These are phyloP conservation scores for Ciona savignyi DNA, from an alignment of 23 tunicate genomes.

Conservation along the genomic window DNA sequence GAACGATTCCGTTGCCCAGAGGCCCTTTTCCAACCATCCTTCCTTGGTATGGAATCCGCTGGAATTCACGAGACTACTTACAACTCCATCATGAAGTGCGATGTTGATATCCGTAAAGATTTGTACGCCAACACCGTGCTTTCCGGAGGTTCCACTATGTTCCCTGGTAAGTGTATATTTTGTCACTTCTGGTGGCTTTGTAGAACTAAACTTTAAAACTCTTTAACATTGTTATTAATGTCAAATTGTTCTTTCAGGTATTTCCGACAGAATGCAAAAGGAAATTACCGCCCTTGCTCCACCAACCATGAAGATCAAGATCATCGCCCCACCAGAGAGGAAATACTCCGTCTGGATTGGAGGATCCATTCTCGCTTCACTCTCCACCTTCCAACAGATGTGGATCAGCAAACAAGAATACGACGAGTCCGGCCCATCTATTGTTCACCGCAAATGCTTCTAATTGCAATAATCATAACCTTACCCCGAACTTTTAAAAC, in stretches of 20 bases:
- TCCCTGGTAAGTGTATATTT: background rate
- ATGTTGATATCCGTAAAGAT: background rate
- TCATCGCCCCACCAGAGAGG: slow-evolving; percentile 1
- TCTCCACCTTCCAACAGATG: slow-evolving; percentile 1
- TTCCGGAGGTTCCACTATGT: background rate
- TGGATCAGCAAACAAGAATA: slow-evolving; percentile 1
- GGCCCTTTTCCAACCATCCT: slow-evolving; percentile 91
- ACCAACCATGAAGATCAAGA: background rate
- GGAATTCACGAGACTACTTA: slow-evolving; percentile 90
- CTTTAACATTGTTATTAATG: no score
- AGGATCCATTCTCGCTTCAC: background rate
- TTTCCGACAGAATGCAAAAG: background rate
- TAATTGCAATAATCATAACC: background rate
- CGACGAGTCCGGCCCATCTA: background rate
- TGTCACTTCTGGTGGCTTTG: no score
- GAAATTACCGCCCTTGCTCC: background rate
- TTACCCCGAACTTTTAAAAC: background rate
- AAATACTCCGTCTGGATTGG: slow-evolving; percentile 1
- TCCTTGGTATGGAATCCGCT: slow-evolving; percentile 94
- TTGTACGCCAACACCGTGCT: background rate
- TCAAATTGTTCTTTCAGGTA: background rate
- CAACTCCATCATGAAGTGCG: slow-evolving; percentile 1
- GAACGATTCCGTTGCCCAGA: slow-evolving; percentile 8
- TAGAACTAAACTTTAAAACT: no score
- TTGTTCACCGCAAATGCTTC: background rate